Base-by-base conservation (phyloP, 2,888 invertebrate species). In the Eumerus sabulonum region DNA sequence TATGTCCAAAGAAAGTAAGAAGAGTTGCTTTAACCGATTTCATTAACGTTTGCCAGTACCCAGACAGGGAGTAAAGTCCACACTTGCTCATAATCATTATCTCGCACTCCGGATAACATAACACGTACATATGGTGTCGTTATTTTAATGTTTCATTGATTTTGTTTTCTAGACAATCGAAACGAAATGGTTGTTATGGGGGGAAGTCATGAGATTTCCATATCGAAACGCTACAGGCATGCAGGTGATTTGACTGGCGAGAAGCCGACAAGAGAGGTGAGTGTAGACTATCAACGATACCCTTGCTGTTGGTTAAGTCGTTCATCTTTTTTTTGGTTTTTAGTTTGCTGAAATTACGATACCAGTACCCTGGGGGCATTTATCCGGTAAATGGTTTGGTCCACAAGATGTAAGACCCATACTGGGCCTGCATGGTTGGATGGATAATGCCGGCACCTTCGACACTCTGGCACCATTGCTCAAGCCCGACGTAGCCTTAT, bases 381-480 rank as follows among this genome's bases (percentile, higher is more conserved):
- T 94, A 42, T 90, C 93, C 2, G 94, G 92, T 0, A 94, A 93
- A 86, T 90, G 93, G 89, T 95, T 93, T 93, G 94, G 94, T 7
- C 90, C 90, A 12, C 90, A 90, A 79, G 89, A 92, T 83, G 84
- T 86, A 0, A 86, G 92, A 72, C 94, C 94, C 0, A 90, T 95
- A 56, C 85, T 95, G 47, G 92, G 92, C 0, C 84, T 95, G 0
- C 95, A 95, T 85, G 95, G 95, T 0, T 94, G 94, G 94, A 93
- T 92, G 87, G 95, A 95, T 86, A 95, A 95, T 86, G 93, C 94
- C 1, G 93, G 93, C n/a, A 91, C 93, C 0, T 95, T 92, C 90
- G 94, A 95, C 87, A 90, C 91, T 0, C 84, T 95, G 40, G 91
- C 92, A 13, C 93, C 93, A 0, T 85, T 92, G 63, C 86, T 95